Percentiles rank a stretch among this genome's conserved stretches.
Conservation (phyloP, 2,113 vertebrate species). For the Heptranchias perlo region DNA sequence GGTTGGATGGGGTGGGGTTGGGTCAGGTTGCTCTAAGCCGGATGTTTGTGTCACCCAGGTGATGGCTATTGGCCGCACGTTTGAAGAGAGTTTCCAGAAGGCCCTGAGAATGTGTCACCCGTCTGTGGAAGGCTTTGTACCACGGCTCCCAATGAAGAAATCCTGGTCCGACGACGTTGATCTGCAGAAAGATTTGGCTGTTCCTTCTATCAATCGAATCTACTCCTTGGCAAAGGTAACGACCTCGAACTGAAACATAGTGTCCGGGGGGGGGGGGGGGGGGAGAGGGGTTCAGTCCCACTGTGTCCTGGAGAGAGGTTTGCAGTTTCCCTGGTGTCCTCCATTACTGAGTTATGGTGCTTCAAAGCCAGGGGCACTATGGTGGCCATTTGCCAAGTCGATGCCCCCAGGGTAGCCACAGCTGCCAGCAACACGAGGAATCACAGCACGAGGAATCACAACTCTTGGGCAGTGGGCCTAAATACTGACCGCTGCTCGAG, state of each 20-base stretch:
- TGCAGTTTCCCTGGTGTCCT: background rate
- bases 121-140: slow-evolving; percentile 77
- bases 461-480: background rate
- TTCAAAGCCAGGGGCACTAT: background rate
- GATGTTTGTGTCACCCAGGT: slow-evolving; percentile 58
- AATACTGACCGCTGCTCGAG: too few species aligned
- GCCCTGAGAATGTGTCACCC: slow-evolving; percentile 92
- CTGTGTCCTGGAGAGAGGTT: background rate
- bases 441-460: too few species aligned
- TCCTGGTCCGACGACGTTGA: slow-evolving; percentile 65
- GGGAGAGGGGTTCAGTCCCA: too few species aligned
- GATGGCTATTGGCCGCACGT: slow-evolving; percentile 88
- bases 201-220: slow-evolving; percentile 80
- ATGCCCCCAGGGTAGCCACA: background rate
- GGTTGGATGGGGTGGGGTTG: too few species aligned
- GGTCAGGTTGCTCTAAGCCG: background rate
- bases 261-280: too few species aligned
- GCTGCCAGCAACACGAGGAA: too few species aligned
- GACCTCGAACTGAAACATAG: background rate
- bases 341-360: too few species aligned
- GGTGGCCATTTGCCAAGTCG: background rate
- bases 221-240: slow-evolving; percentile 86
- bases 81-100: slow-evolving; percentile 92
- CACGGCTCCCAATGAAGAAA: slow-evolving; percentile 79
- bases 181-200: slow-evolving; percentile 71